Percentiles rank a stretch among this genome's conserved stretches.
Conservation (phyloP, 64 coral and sea anemone species). For the Montipora efflorescens region DNA sequence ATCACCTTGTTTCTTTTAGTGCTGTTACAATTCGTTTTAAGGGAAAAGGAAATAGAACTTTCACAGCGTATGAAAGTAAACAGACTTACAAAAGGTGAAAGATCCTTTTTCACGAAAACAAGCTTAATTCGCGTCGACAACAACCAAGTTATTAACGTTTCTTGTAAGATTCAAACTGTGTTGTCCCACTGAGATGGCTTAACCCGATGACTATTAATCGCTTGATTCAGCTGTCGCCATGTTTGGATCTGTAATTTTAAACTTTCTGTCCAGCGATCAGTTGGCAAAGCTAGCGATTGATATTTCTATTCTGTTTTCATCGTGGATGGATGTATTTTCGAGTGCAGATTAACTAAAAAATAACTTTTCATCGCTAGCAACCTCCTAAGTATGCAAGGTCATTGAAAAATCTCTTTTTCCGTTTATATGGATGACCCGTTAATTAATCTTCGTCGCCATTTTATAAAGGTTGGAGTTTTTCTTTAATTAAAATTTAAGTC, state of each 20-base stretch:
- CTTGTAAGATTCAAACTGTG: conserved; percentile 40
- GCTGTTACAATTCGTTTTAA: neutral
- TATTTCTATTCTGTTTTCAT: conserved; percentile 35
- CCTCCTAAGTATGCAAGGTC: neutral
- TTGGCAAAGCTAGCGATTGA: conserved; percentile 23
- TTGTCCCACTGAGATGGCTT: conserved; percentile 31
- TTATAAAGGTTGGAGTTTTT: neutral
- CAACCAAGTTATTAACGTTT: conserved; percentile 30
- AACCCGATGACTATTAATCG: conserved; percentile 28
- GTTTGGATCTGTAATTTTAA: conserved; percentile 21
- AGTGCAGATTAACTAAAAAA: neutral
- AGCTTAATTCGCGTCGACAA: conserved; percentile 29
- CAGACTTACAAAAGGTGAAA: neutral
- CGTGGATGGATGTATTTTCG: neutral
- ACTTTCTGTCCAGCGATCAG: neutral
- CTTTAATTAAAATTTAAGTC: neutral
- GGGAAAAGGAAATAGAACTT: neutral
- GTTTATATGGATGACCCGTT: neutral
- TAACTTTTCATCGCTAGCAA: conserved; percentile 8
- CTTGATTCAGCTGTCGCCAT: conserved; percentile 37
- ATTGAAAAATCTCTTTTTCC: conserved; percentile 12
- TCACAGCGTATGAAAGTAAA: neutral
- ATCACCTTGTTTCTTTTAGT: neutral
- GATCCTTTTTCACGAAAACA: neutral
- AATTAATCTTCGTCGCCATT: too few species aligned